Evolutionary conservation across 2,888 invertebrate species (phyloP).

Genomic region (Blastobasis lacticolella): DNA sequence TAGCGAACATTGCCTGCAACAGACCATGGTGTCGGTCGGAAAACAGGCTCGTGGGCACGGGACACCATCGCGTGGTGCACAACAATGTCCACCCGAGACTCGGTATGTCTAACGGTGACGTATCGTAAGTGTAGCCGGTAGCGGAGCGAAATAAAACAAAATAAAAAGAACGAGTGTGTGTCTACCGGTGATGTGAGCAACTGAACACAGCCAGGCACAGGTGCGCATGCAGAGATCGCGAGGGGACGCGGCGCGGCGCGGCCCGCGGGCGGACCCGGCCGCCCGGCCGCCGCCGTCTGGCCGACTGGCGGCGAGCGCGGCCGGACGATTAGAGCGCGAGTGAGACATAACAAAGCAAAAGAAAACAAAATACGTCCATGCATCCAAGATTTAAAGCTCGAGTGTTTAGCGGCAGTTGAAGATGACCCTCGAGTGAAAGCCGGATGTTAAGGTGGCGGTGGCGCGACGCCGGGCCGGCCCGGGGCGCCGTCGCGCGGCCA

Average conservation of each 20-base stretch:
- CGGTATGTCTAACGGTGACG: slow-evolving; percentile 62
- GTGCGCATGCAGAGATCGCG: slow-evolving; percentile 67
- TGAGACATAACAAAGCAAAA: slow-evolving; percentile 72
- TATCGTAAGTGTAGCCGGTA: slow-evolving; percentile 64
- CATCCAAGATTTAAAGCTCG: slow-evolving; percentile 53
- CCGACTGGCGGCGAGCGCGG: slow-evolving; percentile 11
- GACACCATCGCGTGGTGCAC: slow-evolving; percentile 71
- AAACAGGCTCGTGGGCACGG: slow-evolving; percentile 46
- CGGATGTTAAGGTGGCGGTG: slow-evolving; percentile 39
- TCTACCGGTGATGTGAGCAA: slow-evolving; percentile 74
- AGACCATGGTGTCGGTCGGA: slow-evolving; percentile 75
- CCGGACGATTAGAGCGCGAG: slow-evolving; percentile 19
- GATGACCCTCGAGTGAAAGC: slow-evolving; percentile 40
- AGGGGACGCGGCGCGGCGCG: slow-evolving; percentile 57
- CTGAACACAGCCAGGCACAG: slow-evolving; percentile 74
- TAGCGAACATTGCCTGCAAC: slow-evolving; percentile 99
- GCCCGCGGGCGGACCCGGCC: slow-evolving; percentile 17
- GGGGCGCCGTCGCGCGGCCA: slow-evolving; percentile 23
- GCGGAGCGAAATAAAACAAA: slow-evolving; percentile 63
- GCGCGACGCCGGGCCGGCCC: slow-evolving; percentile 21
- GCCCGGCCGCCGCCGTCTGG: slow-evolving; percentile 23
- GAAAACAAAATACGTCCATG: slow-evolving; percentile 69
- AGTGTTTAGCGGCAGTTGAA: slow-evolving; percentile 44
- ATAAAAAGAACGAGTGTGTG: slow-evolving; percentile 51
- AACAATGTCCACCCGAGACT: slow-evolving; percentile 69